A percentile compares a stretch with the other conserved stretches of the same genome.
These are phyloP conservation scores for Gallinago nigripennis DNA, from an alignment of 2,797 vertebrate genomes.

Conservation along the genomic window DNA sequence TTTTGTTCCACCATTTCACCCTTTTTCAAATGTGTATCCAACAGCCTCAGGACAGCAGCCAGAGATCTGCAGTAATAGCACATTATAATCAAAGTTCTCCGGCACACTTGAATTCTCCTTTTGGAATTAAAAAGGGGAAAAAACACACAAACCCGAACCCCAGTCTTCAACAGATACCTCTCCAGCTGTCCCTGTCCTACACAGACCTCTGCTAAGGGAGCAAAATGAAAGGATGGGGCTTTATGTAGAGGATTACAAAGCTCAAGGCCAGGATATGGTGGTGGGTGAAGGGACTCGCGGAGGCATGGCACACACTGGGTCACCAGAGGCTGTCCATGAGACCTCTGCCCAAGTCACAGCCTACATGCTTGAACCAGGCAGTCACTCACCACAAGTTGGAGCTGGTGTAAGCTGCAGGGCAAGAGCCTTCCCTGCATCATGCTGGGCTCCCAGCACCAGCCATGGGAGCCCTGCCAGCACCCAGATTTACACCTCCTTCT, in stretches of 20 bases:
- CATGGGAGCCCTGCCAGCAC: neutral
- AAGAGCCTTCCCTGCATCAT: neutral
- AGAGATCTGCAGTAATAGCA: constrained; percentile 70
- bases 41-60: constrained; percentile 64
- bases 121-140: neutral
- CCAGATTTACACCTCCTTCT: neutral
- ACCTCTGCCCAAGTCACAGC: neutral
- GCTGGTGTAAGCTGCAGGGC: neutral
- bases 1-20: constrained; percentile 68
- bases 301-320: fast-evolving
- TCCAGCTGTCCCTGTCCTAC: neutral
- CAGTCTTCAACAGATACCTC: neutral
- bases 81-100: constrained; percentile 62
- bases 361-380: neutral
- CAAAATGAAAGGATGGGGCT: neutral
- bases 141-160: neutral
- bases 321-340: neutral
- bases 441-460: neutral
- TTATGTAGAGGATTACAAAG: neutral
- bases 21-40: constrained; percentile 64
- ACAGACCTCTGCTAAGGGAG: neutral
- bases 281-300: neutral
- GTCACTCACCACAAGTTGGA: neutral
- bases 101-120: constrained; percentile 19
- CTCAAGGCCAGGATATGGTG: fast-evolving